Base-by-base conservation (phyloP, 2,888 invertebrate species). In the Nebria salina region DNA sequence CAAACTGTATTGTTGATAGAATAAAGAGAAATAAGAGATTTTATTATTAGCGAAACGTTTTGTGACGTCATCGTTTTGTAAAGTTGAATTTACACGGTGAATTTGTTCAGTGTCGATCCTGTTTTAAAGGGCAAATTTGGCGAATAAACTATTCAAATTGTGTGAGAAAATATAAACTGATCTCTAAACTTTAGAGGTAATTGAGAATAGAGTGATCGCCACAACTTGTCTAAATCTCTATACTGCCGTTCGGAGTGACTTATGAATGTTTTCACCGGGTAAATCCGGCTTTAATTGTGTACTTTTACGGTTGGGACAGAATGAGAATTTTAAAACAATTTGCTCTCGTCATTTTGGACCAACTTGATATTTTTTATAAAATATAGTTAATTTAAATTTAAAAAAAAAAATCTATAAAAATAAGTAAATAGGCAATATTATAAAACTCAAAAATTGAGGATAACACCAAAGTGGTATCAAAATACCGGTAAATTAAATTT, bases 401-500 rank as follows among this genome's bases (percentile, higher is more conserved):
- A 77, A 72, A 70, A 41, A 43, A 76, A 76, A 20, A 25, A 43
- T 72, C 34, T 72, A 41, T 78, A 74, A 66, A 41, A 41, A 25
- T 43, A 64, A 54, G n/a, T 77, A 77, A 54, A 70, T 79, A 79
- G 79, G 79, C 79, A 79, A 79, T 79, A 79, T 75, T 70, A 4
- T 70, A 70, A 74, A 79, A 74, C 78, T 74, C 74, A 42, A 25
- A 76, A 25, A 42, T 25, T 34, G 34, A 13, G 54, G 15, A 73
- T 41, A 79, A 79, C 79, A 79, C 79, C 79, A 79, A 79, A 79
- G 79, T 79, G 41, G 41, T 68, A 73, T 75, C 15, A 70, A 70
- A 70, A 26, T 70, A 70, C 34, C 34, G 34, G 8, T 34, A 9
- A 25, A n/a, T 75, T 75, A 72, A 74, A 66, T 74, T 26, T 74